A percentile compares a stretch with the other conserved stretches of the same genome.
phyloP scores from a whole-genome alignment of 1,140 invertebrate genomes.

The Trinorchestia longiramus region DNA sequence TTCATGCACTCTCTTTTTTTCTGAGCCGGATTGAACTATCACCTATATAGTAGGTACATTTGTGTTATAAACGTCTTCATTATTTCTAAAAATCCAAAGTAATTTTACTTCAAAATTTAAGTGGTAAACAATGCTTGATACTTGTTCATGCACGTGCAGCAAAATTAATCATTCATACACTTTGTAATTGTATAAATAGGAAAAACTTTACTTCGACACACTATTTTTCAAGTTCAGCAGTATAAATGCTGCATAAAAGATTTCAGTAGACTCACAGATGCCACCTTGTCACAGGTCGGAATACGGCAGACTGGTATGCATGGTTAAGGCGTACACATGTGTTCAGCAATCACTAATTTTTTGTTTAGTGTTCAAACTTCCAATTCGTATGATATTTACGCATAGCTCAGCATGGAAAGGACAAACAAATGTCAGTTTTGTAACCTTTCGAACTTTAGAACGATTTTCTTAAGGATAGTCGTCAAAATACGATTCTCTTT shows the following conservation, averaged over 20 bases:
- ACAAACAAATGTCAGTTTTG: too few species aligned
- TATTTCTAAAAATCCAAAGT: too few species aligned
- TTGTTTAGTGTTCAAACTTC: background rate
- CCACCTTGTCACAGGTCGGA: background rate
- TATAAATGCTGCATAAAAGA: background rate
- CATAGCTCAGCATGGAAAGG: background rate
- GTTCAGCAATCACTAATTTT: background rate
- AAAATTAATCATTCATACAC: too few species aligned
- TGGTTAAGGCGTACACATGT: background rate
- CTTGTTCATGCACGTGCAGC: too few species aligned
- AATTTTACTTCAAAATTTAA: too few species aligned
- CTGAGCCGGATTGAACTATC: too few species aligned
- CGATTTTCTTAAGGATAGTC: background rate
- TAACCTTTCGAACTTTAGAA: background rate
- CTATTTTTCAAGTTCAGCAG: background rate
- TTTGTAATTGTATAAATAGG: too few species aligned
- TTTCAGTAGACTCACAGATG: background rate
- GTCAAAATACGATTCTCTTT: background rate
- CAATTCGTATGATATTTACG: background rate
- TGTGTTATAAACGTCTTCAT: too few species aligned
- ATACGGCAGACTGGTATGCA: background rate
- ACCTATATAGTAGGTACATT: too few species aligned
- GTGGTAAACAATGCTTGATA: too few species aligned
- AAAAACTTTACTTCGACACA: background rate
- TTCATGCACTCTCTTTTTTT: too few species aligned